Evolutionary conservation across 2,888 invertebrate genomes (phyloP).

Genomic region (Eristalis tenax): DNA sequence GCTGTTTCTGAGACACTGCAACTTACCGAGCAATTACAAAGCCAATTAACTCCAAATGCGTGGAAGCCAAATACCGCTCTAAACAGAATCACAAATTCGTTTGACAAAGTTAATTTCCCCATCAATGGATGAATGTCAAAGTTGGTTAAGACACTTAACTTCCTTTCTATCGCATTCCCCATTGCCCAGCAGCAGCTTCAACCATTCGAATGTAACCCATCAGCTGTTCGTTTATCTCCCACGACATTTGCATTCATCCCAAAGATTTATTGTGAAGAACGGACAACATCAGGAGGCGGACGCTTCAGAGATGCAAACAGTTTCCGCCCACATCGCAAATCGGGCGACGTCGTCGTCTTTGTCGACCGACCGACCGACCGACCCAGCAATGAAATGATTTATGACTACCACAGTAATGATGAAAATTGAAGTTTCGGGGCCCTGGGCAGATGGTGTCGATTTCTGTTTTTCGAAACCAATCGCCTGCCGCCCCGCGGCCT

Average conservation of each 20-base stretch:
- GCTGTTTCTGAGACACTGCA: no score
- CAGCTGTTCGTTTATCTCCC: constrained; percentile 51
- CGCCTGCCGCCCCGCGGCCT: background rate
- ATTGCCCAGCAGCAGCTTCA: background rate
- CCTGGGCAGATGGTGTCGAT: constrained; percentile 54
- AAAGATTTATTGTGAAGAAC: constrained; percentile 48
- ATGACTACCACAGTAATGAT: constrained; percentile 62
- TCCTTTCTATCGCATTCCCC: no score
- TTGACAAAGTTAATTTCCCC: no score
- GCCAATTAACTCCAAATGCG: no score
- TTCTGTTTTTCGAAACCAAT: constrained; percentile 20
- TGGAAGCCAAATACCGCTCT: no score
- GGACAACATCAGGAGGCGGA: background rate
- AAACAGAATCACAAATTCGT: no score
- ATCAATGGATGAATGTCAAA: no score
- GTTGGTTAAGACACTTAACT: no score
- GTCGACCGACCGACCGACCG: no score
- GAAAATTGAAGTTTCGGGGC: constrained; percentile 60
- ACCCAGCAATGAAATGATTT: constrained; percentile 46
- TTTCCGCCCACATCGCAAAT: background rate
- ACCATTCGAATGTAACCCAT: constrained; percentile 48
- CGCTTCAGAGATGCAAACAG: background rate
- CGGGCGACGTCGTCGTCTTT: background rate
- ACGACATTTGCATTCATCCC: constrained; percentile 61
- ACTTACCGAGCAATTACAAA: no score